Conservation (phyloP, 2,888 invertebrate genomes). For the Caenorhabditis sp. region DNA sequence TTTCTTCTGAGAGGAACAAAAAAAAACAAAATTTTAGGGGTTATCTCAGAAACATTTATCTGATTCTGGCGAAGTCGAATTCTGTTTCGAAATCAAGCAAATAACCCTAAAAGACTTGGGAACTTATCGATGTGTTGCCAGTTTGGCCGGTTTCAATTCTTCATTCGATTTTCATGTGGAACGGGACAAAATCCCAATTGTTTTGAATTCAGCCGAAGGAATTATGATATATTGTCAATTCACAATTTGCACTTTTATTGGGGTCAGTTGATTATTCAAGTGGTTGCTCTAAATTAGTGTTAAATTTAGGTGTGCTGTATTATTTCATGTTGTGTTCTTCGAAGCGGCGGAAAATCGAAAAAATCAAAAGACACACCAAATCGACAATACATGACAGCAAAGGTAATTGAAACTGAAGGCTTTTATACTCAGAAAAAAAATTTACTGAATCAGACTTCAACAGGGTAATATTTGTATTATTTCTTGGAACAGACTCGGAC, state of each 20-base stretch:
- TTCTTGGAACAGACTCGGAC: no score
- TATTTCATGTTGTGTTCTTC: constrained; percentile 34
- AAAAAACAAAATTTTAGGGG: constrained; percentile 12
- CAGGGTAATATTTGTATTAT: no score
- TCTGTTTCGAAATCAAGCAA: constrained; percentile 39
- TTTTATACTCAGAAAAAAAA: no score
- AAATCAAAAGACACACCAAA: constrained; percentile 21
- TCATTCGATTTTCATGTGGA: constrained; percentile 41
- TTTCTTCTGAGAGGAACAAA: not conserved
- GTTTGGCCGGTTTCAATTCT: constrained; percentile 30
- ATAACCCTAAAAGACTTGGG: constrained; percentile 37
- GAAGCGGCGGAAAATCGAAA: constrained; percentile 22
- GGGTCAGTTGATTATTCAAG: constrained; percentile 9
- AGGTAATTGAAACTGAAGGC: constrained; percentile 4
- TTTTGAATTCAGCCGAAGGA: constrained; percentile 43
- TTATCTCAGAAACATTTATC: constrained; percentile 40
- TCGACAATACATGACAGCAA: constrained; percentile 24
- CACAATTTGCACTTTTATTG: constrained; percentile 45
- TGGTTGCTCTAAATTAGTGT: not conserved
- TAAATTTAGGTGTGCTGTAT: constrained; percentile 26
- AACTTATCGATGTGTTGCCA: constrained; percentile 41
- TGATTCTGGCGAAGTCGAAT: constrained; percentile 44
- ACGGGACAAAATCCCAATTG: constrained; percentile 46
- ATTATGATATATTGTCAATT: constrained; percentile 48
- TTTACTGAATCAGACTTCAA: no score